Conservation (phyloP, 2,113 vertebrate genomes). For the Tor tambroides region DNA sequence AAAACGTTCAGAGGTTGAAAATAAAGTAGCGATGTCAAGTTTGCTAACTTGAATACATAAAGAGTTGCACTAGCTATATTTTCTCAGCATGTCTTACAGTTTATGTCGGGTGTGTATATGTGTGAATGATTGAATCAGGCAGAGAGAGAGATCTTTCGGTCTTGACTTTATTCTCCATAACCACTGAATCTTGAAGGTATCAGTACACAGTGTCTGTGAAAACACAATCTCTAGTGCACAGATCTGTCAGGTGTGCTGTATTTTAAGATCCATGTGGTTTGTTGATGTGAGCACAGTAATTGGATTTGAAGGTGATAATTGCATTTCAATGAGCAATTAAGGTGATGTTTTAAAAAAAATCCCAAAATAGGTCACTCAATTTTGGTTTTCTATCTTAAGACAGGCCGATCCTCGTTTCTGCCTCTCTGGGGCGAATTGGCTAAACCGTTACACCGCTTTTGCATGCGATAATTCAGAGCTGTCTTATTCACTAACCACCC, state of each 20-base stretch:
- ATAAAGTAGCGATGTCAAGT: not conserved
- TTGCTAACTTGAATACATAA: constrained; percentile 35
- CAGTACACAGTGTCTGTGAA: not conserved
- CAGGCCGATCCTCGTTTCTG: not conserved
- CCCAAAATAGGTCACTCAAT: constrained; percentile 48
- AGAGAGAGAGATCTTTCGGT: not conserved
- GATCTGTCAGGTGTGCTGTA: not conserved
- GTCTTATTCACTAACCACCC: not conserved
- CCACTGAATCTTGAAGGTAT: not conserved
- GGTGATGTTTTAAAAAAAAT: constrained; percentile 51
- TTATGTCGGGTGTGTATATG: not conserved
- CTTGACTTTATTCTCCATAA: not conserved
- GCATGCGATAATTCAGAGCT: not conserved
- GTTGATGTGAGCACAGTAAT: constrained; percentile 31
- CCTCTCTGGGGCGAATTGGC: constrained; percentile 7
- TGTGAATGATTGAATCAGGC: not conserved
- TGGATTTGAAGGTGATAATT: constrained; percentile 53
- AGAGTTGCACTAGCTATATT: constrained; percentile 22
- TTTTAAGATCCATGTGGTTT: not conserved
- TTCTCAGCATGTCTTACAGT: not conserved
- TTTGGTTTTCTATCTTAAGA: constrained; percentile 35
- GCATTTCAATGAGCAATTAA: constrained; percentile 59
- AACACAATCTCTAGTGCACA: not conserved
- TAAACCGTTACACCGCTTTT: not conserved
- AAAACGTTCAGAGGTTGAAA: constrained; percentile 44